Evolutionary conservation across 2,113 vertebrate species (phyloP), one percentile per base, ranked within the genome.

Genomic region (Chelonoidis abingdonii): DNA sequence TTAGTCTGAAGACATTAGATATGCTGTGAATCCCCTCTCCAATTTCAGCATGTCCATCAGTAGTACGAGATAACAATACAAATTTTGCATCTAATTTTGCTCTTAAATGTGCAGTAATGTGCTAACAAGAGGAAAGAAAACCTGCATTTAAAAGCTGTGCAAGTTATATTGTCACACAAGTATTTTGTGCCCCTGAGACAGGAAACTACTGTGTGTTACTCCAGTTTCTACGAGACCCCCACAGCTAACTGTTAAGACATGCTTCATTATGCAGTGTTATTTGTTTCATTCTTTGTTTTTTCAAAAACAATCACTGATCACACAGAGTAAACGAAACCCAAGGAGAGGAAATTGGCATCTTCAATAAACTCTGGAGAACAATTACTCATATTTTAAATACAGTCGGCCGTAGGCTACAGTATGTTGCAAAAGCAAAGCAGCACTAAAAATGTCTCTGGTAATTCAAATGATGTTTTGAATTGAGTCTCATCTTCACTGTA

Each of bases 161-260:
- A 35, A 50, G 17, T 29, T 25, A 49, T n/a, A 8, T 3, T 8
- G 35, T 6, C 1, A 35, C 41, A 3, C 10, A 31, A 14, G 1
- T 13, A 17, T 24, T 54, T 56, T 5, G 2, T 21, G 21, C 80
- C 50, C 16, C 0, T 8, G 53, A 29, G 76, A 38, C 0, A 1
- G 14, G 31, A 56, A 16, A 6, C 3, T 80, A 62, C 76, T 1
- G 10, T 8, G 54, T 2, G 4, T 2, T 4, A 11, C 59, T 57
- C 4, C 41, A 4, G 10, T 21, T 35, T 54, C 86, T 50, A 54
- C 50, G 57, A 56, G 41, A 25, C 2, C 27, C 44, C 25, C 83
- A 41, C 0, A 6, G 47, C 1, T 4, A n/a, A 86, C 80, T 21
- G 1, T 76, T 5, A 3, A 3, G 14, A 22, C 7, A 0, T 0